phyloP scores from a whole-genome alignment of 2,113 vertebrate genomes.

The Tringa solitaria region DNA sequence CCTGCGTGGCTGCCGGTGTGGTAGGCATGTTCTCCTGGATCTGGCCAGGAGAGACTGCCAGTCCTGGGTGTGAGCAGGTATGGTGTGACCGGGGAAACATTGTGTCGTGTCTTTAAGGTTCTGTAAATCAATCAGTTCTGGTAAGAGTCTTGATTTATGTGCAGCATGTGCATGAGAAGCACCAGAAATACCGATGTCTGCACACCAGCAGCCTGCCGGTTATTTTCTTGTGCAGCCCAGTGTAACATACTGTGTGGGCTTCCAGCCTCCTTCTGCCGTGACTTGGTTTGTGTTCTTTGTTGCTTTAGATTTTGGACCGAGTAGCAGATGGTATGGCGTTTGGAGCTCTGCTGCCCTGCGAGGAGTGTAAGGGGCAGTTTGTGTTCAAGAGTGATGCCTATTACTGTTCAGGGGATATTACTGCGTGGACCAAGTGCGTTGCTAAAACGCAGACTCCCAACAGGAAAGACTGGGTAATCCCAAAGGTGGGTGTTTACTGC shows the following conservation, averaged over 20 bases:
- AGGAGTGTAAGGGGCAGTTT: conserved; percentile 89
- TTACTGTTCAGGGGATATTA: conserved; percentile 91
- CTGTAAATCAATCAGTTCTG: background rate
- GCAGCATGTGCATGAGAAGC: background rate
- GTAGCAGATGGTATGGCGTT: conserved; percentile 91
- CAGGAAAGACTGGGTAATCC: conserved; percentile 89
- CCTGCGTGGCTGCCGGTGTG: background rate
- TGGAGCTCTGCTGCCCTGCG: conserved; percentile 87
- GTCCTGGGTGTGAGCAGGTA: background rate
- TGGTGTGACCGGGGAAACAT: fast-evolving
- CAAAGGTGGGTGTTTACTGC: conserved; percentile 79
- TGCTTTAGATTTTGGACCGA: conserved; percentile 86
- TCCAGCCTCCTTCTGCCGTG: background rate
- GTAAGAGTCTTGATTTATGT: background rate
- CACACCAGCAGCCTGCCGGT: background rate
- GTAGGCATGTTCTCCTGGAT: background rate
- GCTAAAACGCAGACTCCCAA: conserved; percentile 84
- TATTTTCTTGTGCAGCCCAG: background rate
- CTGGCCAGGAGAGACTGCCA: background rate
- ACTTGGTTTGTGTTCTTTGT: background rate
- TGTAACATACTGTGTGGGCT: background rate
- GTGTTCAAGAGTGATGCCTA: conserved; percentile 92
- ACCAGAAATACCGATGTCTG: background rate
- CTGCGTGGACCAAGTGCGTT: conserved; percentile 97
- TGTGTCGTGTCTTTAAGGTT: background rate